Percentiles rank a stretch among this genome's conserved stretches.
These are phyloP conservation scores for Aphis gossypii DNA, from an alignment of 1,140 invertebrate species.

Conservation along the genomic window DNA sequence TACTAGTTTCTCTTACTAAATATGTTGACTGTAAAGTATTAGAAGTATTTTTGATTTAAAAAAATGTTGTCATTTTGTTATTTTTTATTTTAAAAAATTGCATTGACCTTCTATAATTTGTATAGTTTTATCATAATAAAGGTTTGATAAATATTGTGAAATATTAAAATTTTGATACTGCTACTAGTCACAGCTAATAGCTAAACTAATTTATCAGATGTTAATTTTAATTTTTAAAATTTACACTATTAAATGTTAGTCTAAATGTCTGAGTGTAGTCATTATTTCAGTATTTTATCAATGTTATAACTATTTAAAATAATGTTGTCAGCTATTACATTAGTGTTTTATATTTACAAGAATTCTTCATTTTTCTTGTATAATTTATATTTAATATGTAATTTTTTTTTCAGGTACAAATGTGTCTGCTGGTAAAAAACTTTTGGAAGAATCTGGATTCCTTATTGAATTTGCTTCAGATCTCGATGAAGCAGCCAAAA, in stretches of 20 bases:
- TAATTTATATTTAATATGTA: not conserved
- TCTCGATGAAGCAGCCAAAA: slow-evolving; percentile 91
- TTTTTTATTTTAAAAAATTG: not conserved
- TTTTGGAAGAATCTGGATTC: slow-evolving; percentile 83
- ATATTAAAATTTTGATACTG: not conserved
- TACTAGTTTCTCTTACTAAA: too few species aligned
- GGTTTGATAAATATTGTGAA: not conserved
- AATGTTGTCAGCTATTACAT: not conserved
- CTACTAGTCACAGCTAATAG: too few species aligned
- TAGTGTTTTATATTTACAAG: not conserved
- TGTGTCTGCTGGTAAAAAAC: slow-evolving; percentile 72
- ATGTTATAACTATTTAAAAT: not conserved
- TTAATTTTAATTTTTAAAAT: not conserved
- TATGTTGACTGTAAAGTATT: too few species aligned
- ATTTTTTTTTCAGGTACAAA: slow-evolving; percentile 71
- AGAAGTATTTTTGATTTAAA: not conserved
- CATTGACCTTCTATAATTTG: too few species aligned
- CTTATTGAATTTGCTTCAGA: slow-evolving; percentile 82
- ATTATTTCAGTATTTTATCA: not conserved
- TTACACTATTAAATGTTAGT: not conserved
- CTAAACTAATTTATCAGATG: too few species aligned
- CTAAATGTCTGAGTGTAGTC: not conserved
- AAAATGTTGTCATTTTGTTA: not conserved
- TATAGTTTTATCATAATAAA: not conserved
- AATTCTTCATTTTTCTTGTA: too few species aligned